Percentiles rank a stretch among this genome's conserved stretches.
phyloP scores from a whole-genome alignment of 2,113 vertebrate genomes.

The Pionites leucogaster region DNA sequence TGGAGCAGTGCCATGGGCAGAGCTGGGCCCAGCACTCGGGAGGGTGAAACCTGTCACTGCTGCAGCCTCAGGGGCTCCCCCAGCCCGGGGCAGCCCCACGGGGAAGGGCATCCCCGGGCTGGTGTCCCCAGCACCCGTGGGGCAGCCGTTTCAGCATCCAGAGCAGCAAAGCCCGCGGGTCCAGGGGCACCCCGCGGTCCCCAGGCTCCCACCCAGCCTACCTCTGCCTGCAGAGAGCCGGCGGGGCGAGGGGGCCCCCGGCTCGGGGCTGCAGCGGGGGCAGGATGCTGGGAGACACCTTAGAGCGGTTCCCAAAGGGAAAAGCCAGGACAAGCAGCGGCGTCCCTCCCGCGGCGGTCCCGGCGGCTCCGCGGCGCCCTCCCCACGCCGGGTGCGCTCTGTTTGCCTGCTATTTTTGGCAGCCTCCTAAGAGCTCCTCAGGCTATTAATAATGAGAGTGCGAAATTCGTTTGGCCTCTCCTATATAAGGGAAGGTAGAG shows the following conservation, averaged over 20 bases:
- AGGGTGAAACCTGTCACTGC: background rate
- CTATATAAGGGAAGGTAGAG: constrained; percentile 78
- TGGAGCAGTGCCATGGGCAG: rapidly evolving
- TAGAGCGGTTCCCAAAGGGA: background rate
- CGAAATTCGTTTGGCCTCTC: constrained; percentile 72
- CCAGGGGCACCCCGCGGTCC: background rate
- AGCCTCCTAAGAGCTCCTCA: constrained; percentile 50
- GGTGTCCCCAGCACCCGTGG: background rate
- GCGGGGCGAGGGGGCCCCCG: background rate
- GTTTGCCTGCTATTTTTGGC: constrained; percentile 74
- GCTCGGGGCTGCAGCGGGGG: background rate
- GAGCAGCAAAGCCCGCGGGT: background rate
- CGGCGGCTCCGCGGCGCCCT: background rate
- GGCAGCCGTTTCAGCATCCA: background rate
- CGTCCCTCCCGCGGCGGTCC: background rate
- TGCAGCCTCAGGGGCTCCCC: background rate
- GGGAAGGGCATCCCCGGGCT: background rate
- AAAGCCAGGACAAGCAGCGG: background rate
- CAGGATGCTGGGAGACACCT: background rate
- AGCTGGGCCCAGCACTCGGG: background rate
- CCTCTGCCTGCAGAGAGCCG: background rate
- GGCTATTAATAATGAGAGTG: constrained; percentile 72
- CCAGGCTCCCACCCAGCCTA: background rate
- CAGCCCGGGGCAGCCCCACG: rapidly evolving
- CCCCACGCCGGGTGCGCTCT: constrained; percentile 35